Percentiles rank a stretch among this genome's conserved stretches.
Conservation (phyloP, 1,140 invertebrate genomes). For the Drosophila mojavensis region DNA sequence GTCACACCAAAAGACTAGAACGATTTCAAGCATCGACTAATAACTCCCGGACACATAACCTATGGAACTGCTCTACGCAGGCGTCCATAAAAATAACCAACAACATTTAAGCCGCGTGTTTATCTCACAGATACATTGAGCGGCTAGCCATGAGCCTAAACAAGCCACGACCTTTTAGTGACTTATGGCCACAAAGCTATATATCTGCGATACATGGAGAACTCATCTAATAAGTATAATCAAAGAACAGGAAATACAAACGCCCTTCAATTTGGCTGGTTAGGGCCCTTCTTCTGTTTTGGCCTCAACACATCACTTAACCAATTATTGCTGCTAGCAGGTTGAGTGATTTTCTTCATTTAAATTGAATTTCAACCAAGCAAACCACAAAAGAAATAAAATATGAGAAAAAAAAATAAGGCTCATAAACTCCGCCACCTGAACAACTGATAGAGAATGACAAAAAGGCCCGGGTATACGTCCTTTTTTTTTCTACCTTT, state of each 20-base stretch:
- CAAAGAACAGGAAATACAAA: constrained; percentile 65
- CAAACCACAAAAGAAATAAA: constrained; percentile 1
- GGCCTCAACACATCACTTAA: constrained; percentile 47
- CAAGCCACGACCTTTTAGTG: constrained; percentile 47
- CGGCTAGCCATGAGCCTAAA: neutral
- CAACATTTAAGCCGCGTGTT: constrained; percentile 24
- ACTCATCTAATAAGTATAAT: constrained; percentile 48
- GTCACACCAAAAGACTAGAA: too few species aligned
- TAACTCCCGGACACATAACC: too few species aligned
- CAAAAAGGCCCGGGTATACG: too few species aligned
- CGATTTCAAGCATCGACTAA: constrained; percentile 1
- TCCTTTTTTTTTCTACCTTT: too few species aligned
- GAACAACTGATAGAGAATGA: too few species aligned
- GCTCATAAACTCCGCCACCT: too few species aligned
- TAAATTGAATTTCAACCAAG: constrained; percentile 65
- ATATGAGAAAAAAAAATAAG: constrained; percentile 46
- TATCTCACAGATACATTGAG: constrained; percentile 36
- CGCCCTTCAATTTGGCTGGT: constrained; percentile 70
- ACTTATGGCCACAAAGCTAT: constrained; percentile 62
- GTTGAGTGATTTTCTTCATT: constrained; percentile 37
- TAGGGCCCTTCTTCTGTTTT: neutral
- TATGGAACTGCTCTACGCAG: constrained; percentile 40
- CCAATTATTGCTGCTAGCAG: constrained; percentile 30
- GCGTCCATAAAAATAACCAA: constrained; percentile 21
- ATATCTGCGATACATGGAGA: neutral